Base-by-base conservation (phyloP, 2,797 vertebrate species). In the Sus cebifrons region DNA sequence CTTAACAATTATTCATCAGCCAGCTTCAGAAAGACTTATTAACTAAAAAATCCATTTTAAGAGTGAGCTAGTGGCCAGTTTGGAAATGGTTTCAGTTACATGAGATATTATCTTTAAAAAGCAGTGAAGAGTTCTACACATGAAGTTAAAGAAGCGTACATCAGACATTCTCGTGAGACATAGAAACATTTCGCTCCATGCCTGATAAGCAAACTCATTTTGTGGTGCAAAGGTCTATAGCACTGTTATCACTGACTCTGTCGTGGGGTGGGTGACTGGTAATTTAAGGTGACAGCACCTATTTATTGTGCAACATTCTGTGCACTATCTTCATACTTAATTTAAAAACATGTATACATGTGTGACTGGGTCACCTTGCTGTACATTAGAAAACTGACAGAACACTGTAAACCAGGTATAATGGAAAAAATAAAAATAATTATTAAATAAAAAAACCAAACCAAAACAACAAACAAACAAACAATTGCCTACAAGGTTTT, bases 11-110 rank as follows among this genome's bases (percentile, higher is more conserved):
- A 86, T 54, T 85, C 18, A 86, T n/a, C 44, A 91, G 2, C 4
- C 54, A 60, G 20, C 62, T 67, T 32, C 16, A 83, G 27, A 86
- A 95, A 90, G 21, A 91, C 54, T 82, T 79, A 68, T 93, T 73
- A 93, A 87, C 40, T 73, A 87, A 56, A 86, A 92, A 83, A 44
- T 13, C 54, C 18, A 75, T 83, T 86, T 77, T 75, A 90, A 82
- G 64, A 60, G 17, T 90, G 27, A 83, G 1, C 2, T 32, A 78
- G 7, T 73, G 12, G 60, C 2, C n/a, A 70, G 9, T 23, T 67
- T 89, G 71, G 21, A 88, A 91, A 95, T 70, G 18, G 13, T 70
- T 90, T 86, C 52, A 67, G 29, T 94, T 94, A 73, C 1, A 56
- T 56, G 49, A 78, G 15, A 27, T 81, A 52, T 3, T 64, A 81